phyloP scores from a whole-genome alignment of 1,140 invertebrate genomes.

The Macrosteles quadrilineatus region DNA sequence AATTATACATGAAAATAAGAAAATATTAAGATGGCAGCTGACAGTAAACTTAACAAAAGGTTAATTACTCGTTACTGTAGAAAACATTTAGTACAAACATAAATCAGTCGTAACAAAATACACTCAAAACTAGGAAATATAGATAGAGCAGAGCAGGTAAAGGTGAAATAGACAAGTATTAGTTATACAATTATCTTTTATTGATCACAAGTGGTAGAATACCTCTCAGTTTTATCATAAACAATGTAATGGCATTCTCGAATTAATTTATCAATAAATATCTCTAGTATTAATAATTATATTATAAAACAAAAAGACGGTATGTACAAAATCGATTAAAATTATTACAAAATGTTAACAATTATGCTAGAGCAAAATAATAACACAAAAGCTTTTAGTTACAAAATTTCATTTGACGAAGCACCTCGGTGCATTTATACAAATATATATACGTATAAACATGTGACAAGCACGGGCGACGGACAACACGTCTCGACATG shows the following conservation, averaged over 20 bases:
- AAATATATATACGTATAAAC: conserved; percentile 35
- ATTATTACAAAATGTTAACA: conserved; percentile 31
- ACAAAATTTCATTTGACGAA: conserved; percentile 34
- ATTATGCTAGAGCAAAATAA: conserved; percentile 27
- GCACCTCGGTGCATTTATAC: conserved; percentile 34
- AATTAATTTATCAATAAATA: conserved; percentile 37
- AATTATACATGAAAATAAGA: conserved; percentile 6
- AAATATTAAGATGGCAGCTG: conserved; percentile 19
- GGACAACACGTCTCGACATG: neutral
- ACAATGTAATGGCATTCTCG: conserved; percentile 20
- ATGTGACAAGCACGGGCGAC: conserved; percentile 18
- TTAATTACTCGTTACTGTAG: too few relatives aligned
- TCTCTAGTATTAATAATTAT: conserved; percentile 31
- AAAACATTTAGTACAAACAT: too few relatives aligned
- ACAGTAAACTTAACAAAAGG: neutral
- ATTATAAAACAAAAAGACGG: conserved; percentile 34
- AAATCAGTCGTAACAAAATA: too few relatives aligned
- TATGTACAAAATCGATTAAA: conserved; percentile 28
- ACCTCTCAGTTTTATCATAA: conserved; percentile 18
- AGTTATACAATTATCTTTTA: conserved; percentile 39
- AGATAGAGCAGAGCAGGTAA: too few relatives aligned
- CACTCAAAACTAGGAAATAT: too few relatives aligned
- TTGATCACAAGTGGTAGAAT: conserved; percentile 38
- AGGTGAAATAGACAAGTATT: neutral
- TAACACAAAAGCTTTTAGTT: conserved; percentile 36